Evolutionary conservation across 2,797 vertebrate genomes (phyloP).

Genomic region (Rhabdomys pumilio): DNA sequence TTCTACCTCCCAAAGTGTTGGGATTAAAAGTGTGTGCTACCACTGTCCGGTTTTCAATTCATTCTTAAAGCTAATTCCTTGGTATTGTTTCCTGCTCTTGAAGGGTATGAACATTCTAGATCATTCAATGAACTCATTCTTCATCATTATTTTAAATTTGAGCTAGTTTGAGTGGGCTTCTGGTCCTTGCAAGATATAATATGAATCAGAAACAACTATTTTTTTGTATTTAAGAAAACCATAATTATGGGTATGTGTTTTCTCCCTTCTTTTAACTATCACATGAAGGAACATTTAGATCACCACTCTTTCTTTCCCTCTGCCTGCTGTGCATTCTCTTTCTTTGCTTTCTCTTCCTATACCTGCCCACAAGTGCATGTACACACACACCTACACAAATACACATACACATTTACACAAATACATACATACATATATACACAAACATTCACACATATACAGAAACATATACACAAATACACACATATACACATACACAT

Average conservation of each 20-base stretch:
- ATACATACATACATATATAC: no score
- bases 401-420: background rate
- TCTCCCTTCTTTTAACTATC: background rate
- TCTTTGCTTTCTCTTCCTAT: background rate
- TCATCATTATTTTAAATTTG: slow-evolving; percentile 46
- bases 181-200: slow-evolving; percentile 48
- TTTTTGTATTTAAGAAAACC: slow-evolving; percentile 17
- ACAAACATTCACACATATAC: no score
- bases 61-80: background rate
- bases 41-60: background rate
- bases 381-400: background rate
- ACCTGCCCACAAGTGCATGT: background rate
- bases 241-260: background rate
- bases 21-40: background rate
- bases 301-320: slow-evolving; percentile 19
- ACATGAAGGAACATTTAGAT: slow-evolving; percentile 63
- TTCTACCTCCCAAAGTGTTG: background rate
- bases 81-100: background rate
- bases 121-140: background rate
- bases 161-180: slow-evolving; percentile 23
- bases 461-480: background rate
- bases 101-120: background rate
- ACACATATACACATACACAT: no score
- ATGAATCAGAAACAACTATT: slow-evolving; percentile 23
- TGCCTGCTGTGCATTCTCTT: background rate